Evolutionary conservation across 2,113 vertebrate genomes (phyloP), one percentile per base, ranked within the genome.

Genomic region (Macquaria australasica): DNA sequence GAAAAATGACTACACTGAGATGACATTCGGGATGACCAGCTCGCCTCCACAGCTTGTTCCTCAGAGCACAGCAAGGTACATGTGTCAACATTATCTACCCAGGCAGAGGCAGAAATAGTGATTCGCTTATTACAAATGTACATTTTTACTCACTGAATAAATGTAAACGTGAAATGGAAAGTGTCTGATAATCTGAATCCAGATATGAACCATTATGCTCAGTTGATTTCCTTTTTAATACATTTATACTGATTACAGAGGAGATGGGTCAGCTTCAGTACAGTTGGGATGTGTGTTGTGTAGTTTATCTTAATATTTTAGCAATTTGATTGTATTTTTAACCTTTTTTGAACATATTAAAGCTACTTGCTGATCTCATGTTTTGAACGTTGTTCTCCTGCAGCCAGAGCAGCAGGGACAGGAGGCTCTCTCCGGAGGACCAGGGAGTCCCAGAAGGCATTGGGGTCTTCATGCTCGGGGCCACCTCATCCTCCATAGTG

Each of bases 1-100:
- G 50, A 94, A 93, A 45, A 94, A 92, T 0, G 97, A 99, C 91
- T 99, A 99, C 91, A 97, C 97, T 0, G 97, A 99, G 92, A 98
- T 99, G 97, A 95, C 96, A 28, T 98, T 98, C 15, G 94, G 95
- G 20, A 87, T 91, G 88, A 87, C 90, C 62, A 95, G 95, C 84
- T 97, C 96, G 2, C 94, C 97, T 9, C 95, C 96, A 0, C 97
- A 97, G 25, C 96, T 97, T 4, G 96, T 97, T 0, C 91, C 93
- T 25, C 96, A 96, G 50, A 96, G 95, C 85, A 78, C 95, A 16
- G 37, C 64, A 41, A 92, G 93, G 94, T 95, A 79, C 28, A n/a
- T n/a, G n/a, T n/a, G n/a, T n/a, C n/a, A n/a, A n/a, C n/a, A 31
- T 31, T 23, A 66, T 66, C 48, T 28, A 31, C 28, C 28, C 37